Base-by-base conservation (phyloP, 2,888 invertebrate genomes). In the Drosophila colorata region DNA sequence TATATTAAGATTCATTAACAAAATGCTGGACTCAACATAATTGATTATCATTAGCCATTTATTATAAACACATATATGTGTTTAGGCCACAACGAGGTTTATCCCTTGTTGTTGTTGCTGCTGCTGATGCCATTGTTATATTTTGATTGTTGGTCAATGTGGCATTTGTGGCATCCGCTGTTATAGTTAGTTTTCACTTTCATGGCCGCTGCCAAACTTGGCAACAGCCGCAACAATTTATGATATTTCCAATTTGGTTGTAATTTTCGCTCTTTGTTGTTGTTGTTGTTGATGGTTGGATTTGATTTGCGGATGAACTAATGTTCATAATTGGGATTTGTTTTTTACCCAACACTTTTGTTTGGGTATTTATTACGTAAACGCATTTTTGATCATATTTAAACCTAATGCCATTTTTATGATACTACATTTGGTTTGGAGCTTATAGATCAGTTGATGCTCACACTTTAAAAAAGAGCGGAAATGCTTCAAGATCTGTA, bases 161-260 rank as follows among this genome's bases (percentile, higher is more conserved):
- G 76, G 77, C 57, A 73, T 55, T 67, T 75, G 68, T 58, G 70
- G 66, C 80, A 82, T 74, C 80, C 86, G 77, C 59, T 85, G 82
- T 48, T 68, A 76, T 59, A 67, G 71, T 71, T 60, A 53, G 69
- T 85, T 82, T 81, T 82, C 86, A 82, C 81, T 82, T 82, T 82
- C 83, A 77, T 74, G 77, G 76, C 76, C 70, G 23, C 51, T 56
- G 23, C 37, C 64, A 69, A 67, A 56, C 69, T 81, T 66, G 65
- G 73, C 79, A 76, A 67, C 59, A 81, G 77, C 69, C 66, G 53
- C 68, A 69, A 70, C 69, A 43, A 79, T 79, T 85, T 79, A 76
- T 82, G 82, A 71, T 63, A 49, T 76, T 76, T 74, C 64, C 65
- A 80, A 81, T 78, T 69, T 72, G 59, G 56, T 58, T 78, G 71